These are phyloP conservation scores for Cacoxenus indagator DNA, from an alignment of 2,888 invertebrate genomes.

Conservation along the genomic window DNA sequence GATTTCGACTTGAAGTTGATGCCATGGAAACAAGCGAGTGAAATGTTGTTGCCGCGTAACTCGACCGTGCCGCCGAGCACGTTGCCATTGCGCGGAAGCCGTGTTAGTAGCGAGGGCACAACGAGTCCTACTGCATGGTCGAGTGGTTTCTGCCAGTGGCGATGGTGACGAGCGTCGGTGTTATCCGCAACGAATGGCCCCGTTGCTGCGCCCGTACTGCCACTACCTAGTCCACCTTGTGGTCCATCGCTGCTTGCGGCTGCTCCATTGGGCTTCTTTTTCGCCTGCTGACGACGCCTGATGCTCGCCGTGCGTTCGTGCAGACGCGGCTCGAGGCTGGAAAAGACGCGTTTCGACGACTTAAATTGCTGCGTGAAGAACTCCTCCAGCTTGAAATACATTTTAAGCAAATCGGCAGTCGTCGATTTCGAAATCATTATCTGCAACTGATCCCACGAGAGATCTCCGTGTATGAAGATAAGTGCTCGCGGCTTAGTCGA, in stretches of 20 bases:
- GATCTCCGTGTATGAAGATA: constrained; percentile 91
- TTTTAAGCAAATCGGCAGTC: constrained; percentile 95
- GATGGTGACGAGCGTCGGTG: constrained; percentile 83
- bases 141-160: constrained; percentile 95
- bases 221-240: constrained; percentile 27
- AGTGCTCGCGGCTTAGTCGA: constrained; percentile 77
- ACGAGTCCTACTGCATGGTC: constrained; percentile 85
- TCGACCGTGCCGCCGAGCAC: constrained; percentile 91
- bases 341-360: constrained; percentile 93
- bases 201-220: constrained; percentile 12
- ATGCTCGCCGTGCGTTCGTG: constrained; percentile 67
- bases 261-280: constrained; percentile 67
- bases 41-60: constrained; percentile 89
- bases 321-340: constrained; percentile 75
- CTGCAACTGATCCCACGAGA: constrained; percentile 96
- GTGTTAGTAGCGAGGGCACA: constrained; percentile 79
- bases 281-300: constrained; percentile 67
- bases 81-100: constrained; percentile 80
- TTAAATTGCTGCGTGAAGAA: constrained; percentile 99
- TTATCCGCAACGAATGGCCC: constrained; percentile 62
- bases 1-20: constrained; percentile 96
- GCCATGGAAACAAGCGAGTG: constrained; percentile 96
- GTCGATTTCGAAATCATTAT: constrained; percentile 97
- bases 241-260: constrained; percentile 27
- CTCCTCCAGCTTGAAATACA: constrained; percentile 96